These are phyloP conservation scores for Phaonia tiefii DNA, from an alignment of 2,888 invertebrate genomes.

Conservation along the genomic window DNA sequence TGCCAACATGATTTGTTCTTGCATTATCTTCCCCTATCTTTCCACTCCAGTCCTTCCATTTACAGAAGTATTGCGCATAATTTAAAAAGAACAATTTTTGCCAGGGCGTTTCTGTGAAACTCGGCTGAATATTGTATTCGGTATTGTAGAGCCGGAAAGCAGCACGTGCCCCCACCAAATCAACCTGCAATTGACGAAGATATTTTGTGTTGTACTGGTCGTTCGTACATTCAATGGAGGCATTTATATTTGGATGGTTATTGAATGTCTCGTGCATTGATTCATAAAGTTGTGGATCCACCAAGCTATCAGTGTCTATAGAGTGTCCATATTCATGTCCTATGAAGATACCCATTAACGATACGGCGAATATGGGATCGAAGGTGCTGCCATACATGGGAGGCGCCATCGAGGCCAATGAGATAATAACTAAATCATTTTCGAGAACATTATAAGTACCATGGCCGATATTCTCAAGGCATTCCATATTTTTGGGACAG, in stretches of 20 bases:
- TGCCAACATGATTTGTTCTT: slow-evolving; percentile 71
- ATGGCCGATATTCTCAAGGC: no score
- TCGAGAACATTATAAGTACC: no score
- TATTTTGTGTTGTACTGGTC: slow-evolving; percentile 61
- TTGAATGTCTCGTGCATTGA: slow-evolving; percentile 61
- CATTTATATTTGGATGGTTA: slow-evolving; percentile 8
- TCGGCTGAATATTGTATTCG: slow-evolving; percentile 40
- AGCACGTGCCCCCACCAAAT: slow-evolving; percentile 73
- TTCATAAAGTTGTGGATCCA: neutral
- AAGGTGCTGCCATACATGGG: slow-evolving; percentile 68
- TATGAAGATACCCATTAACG: slow-evolving; percentile 74
- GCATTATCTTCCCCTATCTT: neutral
- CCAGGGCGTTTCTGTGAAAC: slow-evolving; percentile 60
- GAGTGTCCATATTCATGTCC: slow-evolving; percentile 76
- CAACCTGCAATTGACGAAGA: slow-evolving; percentile 73
- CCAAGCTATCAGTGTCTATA: slow-evolving; percentile 69
- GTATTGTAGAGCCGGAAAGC: slow-evolving; percentile 71
- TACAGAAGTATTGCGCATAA: slow-evolving; percentile 76
- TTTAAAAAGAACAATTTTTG: slow-evolving; percentile 73
- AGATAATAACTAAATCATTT: slow-evolving; percentile 45
- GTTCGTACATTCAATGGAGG: slow-evolving; percentile 68
- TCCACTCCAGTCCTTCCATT: no score
- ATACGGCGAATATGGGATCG: slow-evolving; percentile 71
- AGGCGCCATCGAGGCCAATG: slow-evolving; percentile 71
- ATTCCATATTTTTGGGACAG: slow-evolving; percentile 22